These are phyloP conservation scores for Eulacestoma nigropectus DNA, from an alignment of 2,113 vertebrate species.

Conservation along the genomic window DNA sequence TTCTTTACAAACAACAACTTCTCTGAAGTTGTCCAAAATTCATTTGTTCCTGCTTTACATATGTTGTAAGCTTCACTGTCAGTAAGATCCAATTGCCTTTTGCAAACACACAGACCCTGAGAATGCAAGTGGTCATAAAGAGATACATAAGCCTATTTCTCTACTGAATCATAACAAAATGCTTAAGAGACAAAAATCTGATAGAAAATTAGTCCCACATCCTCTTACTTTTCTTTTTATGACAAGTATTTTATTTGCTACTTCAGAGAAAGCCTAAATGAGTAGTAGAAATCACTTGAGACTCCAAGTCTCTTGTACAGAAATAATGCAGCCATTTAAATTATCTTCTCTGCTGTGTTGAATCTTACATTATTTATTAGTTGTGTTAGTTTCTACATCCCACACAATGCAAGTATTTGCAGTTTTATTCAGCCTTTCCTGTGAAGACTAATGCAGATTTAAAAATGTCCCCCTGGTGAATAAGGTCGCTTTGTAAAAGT, in stretches of 20 bases:
- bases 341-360: conserved; percentile 18
- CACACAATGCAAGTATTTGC: neutral
- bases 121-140: neutral
- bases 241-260: conserved; percentile 45
- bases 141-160: neutral
- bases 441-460: conserved; percentile 19
- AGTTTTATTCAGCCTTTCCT: conserved; percentile 16
- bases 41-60: neutral
- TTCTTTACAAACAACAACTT: neutral
- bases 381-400: conserved; percentile 12
- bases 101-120: neutral
- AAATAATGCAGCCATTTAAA: conserved; percentile 60
- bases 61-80: neutral
- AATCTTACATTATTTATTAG: conserved; percentile 68
- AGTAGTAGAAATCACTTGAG: conserved; percentile 36
- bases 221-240: conserved; percentile 38
- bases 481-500: conserved; percentile 61
- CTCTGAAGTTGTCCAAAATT: conserved; percentile 7
- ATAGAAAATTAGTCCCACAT: conserved; percentile 12
- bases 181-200: conserved; percentile 43
- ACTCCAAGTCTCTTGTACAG: conserved; percentile 29
- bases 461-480: conserved; percentile 11
- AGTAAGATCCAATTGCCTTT: neutral
- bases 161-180: conserved; percentile 22
- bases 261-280: conserved; percentile 48